Percentiles rank a stretch among this genome's conserved stretches.
Evolutionary conservation across 1,140 invertebrate species (phyloP).

Genomic region (Drosophila pseudoananassae): DNA sequence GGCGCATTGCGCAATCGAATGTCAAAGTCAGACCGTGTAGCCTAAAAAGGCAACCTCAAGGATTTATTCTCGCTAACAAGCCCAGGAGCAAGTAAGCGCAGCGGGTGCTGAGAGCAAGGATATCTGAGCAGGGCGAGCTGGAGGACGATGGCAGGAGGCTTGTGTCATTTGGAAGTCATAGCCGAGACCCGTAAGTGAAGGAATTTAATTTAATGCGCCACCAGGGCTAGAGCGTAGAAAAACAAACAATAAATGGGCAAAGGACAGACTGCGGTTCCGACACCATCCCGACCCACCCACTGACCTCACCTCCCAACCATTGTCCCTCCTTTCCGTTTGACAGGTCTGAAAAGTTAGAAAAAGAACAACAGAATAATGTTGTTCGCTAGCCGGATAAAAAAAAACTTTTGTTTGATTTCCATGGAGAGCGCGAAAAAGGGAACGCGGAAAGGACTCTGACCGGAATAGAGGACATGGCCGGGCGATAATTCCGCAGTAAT

Average conservation of each 20-base stretch:
- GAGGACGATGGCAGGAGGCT: slow-evolving; percentile 32
- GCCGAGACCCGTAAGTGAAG: slow-evolving; percentile 41
- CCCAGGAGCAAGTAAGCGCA: slow-evolving; percentile 12
- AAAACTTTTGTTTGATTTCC: slow-evolving; percentile 72
- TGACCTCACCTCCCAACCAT: background rate
- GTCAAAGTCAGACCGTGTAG: slow-evolving; percentile 22
- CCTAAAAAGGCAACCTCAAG: slow-evolving; percentile 21
- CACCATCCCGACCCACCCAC: background rate
- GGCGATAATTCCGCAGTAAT: slow-evolving; percentile 78
- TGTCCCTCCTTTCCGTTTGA: slow-evolving; percentile 36
- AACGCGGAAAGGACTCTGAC: background rate
- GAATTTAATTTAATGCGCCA: slow-evolving; percentile 52
- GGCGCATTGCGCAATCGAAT: slow-evolving; percentile 73
- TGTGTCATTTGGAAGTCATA: slow-evolving; percentile 50
- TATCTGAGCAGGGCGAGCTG: slow-evolving; percentile 18
- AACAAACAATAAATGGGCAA: slow-evolving; percentile 47
- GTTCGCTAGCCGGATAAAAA: slow-evolving; percentile 42
- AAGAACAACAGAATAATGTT: slow-evolving; percentile 57
- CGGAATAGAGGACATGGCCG: slow-evolving; percentile 26
- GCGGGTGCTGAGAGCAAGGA: slow-evolving; percentile 14
- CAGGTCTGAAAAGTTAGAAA: slow-evolving; percentile 46
- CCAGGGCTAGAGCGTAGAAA: slow-evolving; percentile 24
- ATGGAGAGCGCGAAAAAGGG: slow-evolving; percentile 35
- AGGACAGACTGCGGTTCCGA: slow-evolving; percentile 28
- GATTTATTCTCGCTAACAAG: slow-evolving; percentile 14